A percentile compares a stretch with the other conserved stretches of the same genome.
These are phyloP conservation scores for Prionace glauca DNA, from an alignment of 2,797 vertebrate genomes.

Conservation along the genomic window DNA sequence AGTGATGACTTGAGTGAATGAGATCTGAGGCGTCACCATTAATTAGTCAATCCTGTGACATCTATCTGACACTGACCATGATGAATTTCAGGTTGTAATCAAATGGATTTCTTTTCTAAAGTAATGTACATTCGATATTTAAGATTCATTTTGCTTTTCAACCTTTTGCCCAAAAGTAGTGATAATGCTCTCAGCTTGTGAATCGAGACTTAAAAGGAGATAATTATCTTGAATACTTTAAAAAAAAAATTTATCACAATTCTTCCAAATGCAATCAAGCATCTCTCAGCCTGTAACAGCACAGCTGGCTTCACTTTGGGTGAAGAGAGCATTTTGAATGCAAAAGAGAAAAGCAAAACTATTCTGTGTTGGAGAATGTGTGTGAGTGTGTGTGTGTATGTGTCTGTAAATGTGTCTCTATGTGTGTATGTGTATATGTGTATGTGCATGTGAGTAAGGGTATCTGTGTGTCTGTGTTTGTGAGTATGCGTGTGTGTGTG, in stretches of 20 bases:
- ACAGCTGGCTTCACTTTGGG: neutral
- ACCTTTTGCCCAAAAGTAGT: too few relatives aligned
- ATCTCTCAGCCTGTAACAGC: neutral
- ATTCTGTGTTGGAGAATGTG: neutral
- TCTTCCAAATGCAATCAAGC: neutral
- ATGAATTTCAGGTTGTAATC: too few relatives aligned
- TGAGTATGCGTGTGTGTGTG: too few relatives aligned
- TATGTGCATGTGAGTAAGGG: too few relatives aligned
- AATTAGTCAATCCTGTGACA: too few relatives aligned
- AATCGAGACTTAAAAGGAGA: neutral
- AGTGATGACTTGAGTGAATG: too few relatives aligned
- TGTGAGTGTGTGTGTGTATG: neutral
- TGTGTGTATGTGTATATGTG: neutral
- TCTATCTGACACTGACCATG: too few relatives aligned
- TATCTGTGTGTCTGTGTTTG: too few relatives aligned
- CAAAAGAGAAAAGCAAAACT: neutral
- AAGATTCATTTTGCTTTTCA: too few relatives aligned
- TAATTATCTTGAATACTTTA: neutral
- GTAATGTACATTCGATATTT: too few relatives aligned
- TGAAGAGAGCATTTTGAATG: neutral
- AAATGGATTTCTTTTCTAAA: too few relatives aligned
- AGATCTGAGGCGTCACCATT: too few relatives aligned
- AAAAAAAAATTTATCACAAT: neutral
- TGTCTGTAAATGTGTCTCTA: neutral
- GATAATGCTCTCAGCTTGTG: neutral